A percentile compares a stretch with the other conserved stretches of the same genome.
These are phyloP conservation scores for Salarias fasciatus DNA, from an alignment of 2,797 vertebrate species.

Conservation along the genomic window DNA sequence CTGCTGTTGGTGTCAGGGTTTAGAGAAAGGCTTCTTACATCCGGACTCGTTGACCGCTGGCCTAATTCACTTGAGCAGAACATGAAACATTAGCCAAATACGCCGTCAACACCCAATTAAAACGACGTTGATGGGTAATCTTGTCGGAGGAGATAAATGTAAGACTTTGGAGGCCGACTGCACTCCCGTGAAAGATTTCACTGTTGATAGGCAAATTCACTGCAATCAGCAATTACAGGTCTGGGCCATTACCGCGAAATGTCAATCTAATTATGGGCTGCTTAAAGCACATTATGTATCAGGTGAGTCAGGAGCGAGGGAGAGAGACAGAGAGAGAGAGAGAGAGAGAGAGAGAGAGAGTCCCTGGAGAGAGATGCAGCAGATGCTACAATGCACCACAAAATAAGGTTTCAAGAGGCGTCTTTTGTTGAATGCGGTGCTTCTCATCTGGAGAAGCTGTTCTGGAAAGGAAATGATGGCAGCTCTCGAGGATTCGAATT, in stretches of 20 bases:
- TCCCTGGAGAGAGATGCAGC: slow-evolving; percentile 18
- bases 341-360: no score
- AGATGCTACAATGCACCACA: slow-evolving; percentile 4
- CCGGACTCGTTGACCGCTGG: background rate
- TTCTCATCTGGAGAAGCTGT: slow-evolving; percentile 33
- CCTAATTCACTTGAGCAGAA: background rate
- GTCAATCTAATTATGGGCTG: slow-evolving; percentile 74
- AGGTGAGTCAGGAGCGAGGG: slow-evolving; percentile 56
- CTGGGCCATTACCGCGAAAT: slow-evolving; percentile 70
- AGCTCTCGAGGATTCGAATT: slow-evolving; percentile 8
- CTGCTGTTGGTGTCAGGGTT: background rate
- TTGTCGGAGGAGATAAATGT: slow-evolving; percentile 33
- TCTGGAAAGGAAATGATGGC: slow-evolving; percentile 15
- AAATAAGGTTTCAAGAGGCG: slow-evolving; percentile 47
- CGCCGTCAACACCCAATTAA: background rate
- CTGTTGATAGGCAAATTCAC: slow-evolving; percentile 61
- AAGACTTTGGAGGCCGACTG: slow-evolving; percentile 20
- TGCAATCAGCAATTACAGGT: slow-evolving; percentile 64
- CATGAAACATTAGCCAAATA: background rate
- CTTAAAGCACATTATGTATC: slow-evolving; percentile 57
- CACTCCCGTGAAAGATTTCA: slow-evolving; percentile 52
- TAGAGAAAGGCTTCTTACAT: background rate
- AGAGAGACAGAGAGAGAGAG: no score
- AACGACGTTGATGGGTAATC: slow-evolving; percentile 26
- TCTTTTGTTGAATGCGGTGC: slow-evolving; percentile 24